Conservation (phyloP, 2,113 vertebrate genomes). For the Monarcha castaneiventris region DNA sequence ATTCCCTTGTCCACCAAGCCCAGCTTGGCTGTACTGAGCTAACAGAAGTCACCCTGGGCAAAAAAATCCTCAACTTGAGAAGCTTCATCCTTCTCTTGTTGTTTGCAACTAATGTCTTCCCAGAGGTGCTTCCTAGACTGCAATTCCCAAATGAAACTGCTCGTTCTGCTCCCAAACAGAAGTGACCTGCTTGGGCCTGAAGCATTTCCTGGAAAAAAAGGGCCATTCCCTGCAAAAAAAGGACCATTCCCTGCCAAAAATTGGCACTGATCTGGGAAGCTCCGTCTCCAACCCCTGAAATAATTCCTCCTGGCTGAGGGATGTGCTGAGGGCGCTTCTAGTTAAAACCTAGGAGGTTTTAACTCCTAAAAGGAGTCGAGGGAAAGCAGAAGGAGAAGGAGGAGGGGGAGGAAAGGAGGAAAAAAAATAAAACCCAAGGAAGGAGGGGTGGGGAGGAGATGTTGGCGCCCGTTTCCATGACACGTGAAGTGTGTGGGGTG, state of each 20-base stretch:
- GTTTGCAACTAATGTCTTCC: accelerated
- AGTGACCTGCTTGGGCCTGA: neutral
- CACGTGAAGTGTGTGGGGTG: neutral
- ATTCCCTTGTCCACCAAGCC: too few species aligned
- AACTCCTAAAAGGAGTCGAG: neutral
- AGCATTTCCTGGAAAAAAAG: neutral
- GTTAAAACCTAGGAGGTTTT: neutral
- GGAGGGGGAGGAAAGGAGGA: neutral
- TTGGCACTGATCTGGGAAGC: neutral
- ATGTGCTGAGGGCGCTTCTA: neutral
- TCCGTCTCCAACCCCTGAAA: neutral
- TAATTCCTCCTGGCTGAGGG: neutral
- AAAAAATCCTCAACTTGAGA: neutral
- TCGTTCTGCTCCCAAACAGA: neutral
- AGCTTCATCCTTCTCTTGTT: neutral
- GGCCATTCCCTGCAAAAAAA: neutral
- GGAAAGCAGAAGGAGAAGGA: neutral
- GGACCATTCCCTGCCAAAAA: neutral
- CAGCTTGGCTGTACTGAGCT: neutral
- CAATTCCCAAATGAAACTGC: neutral
- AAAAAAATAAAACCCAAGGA: too few species aligned
- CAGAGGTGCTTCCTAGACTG: neutral
- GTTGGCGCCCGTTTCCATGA: neutral
- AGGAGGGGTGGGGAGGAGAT: neutral
- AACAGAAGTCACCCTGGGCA: neutral